Base-by-base conservation (phyloP, 2,113 vertebrate genomes). In the Apeltes quadracus region DNA sequence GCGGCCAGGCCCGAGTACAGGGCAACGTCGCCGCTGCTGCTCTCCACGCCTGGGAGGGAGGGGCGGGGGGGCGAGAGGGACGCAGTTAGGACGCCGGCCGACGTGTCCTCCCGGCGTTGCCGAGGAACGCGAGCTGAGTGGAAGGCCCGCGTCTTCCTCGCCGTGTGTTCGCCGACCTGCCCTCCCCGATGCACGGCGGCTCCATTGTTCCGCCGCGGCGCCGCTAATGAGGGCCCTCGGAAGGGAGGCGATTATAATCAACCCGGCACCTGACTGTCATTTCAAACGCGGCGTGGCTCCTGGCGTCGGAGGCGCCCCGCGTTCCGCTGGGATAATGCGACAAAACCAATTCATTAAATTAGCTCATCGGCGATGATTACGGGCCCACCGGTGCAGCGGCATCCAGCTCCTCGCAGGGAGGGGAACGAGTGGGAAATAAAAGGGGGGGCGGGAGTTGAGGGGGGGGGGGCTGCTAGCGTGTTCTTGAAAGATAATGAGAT, bases 1-100 rank as follows among this genome's bases (percentile, higher is more conserved):
- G 97, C 97, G 0, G 96, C 96, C 76, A 99, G 91, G 71, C 98
- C 98, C 0, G 96, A 98, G 87, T 99, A 99, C 67, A 99, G 46
- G 41, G 97, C 97, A 51, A 98, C 95, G 54, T 96, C 97, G 0
- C 32, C 32, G 32, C 94, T 96, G 85, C 93, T 94, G 38, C 87
- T 94, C 86, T 98, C 96, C 14, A 96, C 94, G 61, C 95, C 97
- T 98, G 44, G 20, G 44, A 20, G 15, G 23, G 50, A 22, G 0
- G 58, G 41, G 16, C 9, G 11, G n/a, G 2, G 10, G 18, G n/a
- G 22, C 29, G 48, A 50, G 44, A 14, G 13, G 27, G 1, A 59
- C 29, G 29, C 29, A 3, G 6, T 34, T 34, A 34, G 32, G 32
- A 7, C 27, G 25, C 55, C 12, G 29, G 69, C 18, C 69, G 23